A percentile compares a stretch with the other conserved stretches of the same genome.
Conservation (phyloP, 2,797 vertebrate species). For the Hephaestus fuliginosus region DNA sequence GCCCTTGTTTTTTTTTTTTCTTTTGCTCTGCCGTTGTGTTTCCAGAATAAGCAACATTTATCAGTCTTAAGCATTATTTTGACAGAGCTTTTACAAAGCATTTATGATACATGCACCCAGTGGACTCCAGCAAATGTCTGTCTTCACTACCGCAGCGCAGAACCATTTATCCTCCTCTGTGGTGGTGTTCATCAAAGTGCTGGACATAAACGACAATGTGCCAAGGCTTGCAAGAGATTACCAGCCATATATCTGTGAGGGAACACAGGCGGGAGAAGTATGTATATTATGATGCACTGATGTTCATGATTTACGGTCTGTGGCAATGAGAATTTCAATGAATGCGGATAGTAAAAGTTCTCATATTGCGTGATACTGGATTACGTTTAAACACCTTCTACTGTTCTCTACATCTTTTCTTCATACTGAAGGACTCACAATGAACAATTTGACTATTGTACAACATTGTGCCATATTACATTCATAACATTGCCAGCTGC, state of each 20-base stretch:
- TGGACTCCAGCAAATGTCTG: conserved; percentile 72
- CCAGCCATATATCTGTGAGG: conserved; percentile 95
- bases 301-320: conserved; percentile 48
- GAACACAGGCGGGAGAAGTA: conserved; percentile 90
- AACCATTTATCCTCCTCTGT: conserved; percentile 88
- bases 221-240: conserved; percentile 91
- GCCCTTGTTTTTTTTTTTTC: conserved; percentile 3
- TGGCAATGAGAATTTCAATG: conserved; percentile 26
- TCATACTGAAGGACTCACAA: neutral
- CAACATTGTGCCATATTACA: neutral
- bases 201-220: conserved; percentile 94
- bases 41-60: conserved; percentile 52
- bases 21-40: conserved; percentile 13
- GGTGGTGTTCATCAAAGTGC: conserved; percentile 90
- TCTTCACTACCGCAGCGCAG: conserved; percentile 84
- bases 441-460: neutral
- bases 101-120: conserved; percentile 73
- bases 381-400: neutral
- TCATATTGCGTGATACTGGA: neutral
- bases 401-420: conserved; percentile 7
- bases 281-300: conserved; percentile 68
- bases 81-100: conserved; percentile 70
- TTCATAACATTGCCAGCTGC: conserved; percentile 3
- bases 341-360: conserved; percentile 14
- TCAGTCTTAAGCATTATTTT: conserved; percentile 70